phyloP scores from a whole-genome alignment of 2,888 invertebrate species.

The Amiota communis region DNA sequence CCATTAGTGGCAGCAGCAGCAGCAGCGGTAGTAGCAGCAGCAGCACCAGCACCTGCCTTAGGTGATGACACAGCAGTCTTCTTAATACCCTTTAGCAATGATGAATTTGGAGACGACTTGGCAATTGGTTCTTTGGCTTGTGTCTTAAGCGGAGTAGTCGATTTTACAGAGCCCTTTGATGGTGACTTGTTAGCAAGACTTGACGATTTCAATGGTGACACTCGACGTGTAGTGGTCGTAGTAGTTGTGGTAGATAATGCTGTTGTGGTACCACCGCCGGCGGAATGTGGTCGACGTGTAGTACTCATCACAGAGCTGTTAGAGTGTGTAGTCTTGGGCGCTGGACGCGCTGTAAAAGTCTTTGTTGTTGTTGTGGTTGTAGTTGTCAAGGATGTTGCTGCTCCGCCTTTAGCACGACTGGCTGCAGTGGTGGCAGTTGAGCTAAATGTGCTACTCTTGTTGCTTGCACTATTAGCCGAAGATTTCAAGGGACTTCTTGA shows the following conservation, averaged over 20 bases:
- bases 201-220: constrained; percentile 54
- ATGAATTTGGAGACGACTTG: constrained; percentile 39
- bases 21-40: too few species aligned
- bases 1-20: constrained; percentile 45
- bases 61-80: constrained; percentile 18
- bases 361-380: constrained; percentile 58
- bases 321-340: constrained; percentile 60
- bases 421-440: constrained; percentile 43
- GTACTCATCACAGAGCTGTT: constrained; percentile 30
- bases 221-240: constrained; percentile 51
- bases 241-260: constrained; percentile 30
- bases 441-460: constrained; percentile 31
- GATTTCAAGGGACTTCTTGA: constrained; percentile 58
- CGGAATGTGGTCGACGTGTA: constrained; percentile 53
- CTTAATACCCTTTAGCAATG: constrained; percentile 40
- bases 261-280: constrained; percentile 38
- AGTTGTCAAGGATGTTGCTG: constrained; percentile 40
- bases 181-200: constrained; percentile 9
- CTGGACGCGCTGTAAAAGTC: constrained; percentile 67
- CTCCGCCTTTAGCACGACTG: constrained; percentile 41
- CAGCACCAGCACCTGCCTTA: constrained; percentile 8
- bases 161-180: constrained; percentile 38
- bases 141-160: constrained; percentile 53
- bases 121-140: constrained; percentile 61
- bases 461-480: constrained; percentile 31